Conservation (phyloP, 2,888 invertebrate genomes). For the Tetheella fluctuosa region DNA sequence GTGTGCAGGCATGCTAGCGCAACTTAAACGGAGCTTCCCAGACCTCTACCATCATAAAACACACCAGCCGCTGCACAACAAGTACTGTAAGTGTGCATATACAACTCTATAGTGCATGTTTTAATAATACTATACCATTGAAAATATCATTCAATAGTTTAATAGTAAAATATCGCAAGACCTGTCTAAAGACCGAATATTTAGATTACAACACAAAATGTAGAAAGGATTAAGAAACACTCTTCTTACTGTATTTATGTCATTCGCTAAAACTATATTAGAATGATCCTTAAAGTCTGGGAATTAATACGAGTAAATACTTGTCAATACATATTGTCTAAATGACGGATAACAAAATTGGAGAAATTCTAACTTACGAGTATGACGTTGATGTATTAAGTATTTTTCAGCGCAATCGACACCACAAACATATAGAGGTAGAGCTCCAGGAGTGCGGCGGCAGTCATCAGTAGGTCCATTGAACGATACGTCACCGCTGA, state of each 20-base stretch:
- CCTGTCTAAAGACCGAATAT: background rate
- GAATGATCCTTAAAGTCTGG: background rate
- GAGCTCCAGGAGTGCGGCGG: slow-evolving; percentile 83
- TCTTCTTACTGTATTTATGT: background rate
- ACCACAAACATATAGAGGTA: slow-evolving; percentile 84
- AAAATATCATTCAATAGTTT: slow-evolving; percentile 22
- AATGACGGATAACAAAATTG: background rate
- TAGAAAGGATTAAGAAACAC: background rate
- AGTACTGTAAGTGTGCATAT: slow-evolving; percentile 84
- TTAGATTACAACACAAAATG: background rate
- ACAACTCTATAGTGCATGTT: slow-evolving; percentile 63
- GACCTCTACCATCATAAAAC: slow-evolving; percentile 91
- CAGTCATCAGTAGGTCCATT: slow-evolving; percentile 86
- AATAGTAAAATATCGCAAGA: background rate
- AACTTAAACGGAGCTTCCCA: slow-evolving; percentile 94
- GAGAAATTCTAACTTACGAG: background rate
- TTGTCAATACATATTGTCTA: too few species aligned
- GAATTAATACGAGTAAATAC: background rate
- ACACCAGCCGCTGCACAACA: slow-evolving; percentile 90
- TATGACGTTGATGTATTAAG: background rate
- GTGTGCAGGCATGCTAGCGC: slow-evolving; percentile 93
- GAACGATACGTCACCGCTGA: slow-evolving; percentile 80
- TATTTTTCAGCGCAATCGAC: slow-evolving; percentile 85
- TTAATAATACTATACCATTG: slow-evolving; percentile 36
- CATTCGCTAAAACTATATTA: background rate